Conservation (phyloP, 35 echinoderm and acorn worm genomes). For the Heliocidaris tuberculata region DNA sequence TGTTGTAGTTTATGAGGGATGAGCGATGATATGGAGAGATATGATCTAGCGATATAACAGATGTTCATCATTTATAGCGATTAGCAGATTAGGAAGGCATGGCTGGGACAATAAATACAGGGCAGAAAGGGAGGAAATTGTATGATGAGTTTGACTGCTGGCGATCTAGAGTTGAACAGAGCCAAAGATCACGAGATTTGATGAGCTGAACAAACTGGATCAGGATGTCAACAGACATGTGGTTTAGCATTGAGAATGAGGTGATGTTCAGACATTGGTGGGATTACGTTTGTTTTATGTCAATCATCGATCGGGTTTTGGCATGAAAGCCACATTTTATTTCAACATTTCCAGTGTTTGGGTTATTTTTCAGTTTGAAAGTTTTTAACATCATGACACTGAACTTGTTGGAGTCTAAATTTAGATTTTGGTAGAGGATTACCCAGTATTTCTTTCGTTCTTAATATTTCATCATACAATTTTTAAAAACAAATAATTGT, state of each 20-base stretch:
- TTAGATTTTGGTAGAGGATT: no score
- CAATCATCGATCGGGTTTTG: not conserved
- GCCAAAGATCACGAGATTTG: slow-evolving; percentile 8
- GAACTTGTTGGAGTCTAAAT: no score
- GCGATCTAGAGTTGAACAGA: not conserved
- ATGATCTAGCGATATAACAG: not conserved
- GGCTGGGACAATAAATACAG: not conserved
- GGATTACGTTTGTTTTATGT: not conserved
- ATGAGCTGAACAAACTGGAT: slow-evolving; percentile 16
- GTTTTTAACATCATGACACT: no score
- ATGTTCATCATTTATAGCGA: slow-evolving; percentile 1
- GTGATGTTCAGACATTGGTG: not conserved
- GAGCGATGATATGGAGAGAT: not conserved
- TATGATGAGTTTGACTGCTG: slow-evolving; percentile 1
- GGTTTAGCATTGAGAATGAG: not conserved
- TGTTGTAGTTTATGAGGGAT: not conserved
- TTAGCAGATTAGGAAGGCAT: not conserved
- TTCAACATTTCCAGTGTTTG: no score
- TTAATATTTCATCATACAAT: no score
- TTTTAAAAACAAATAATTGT: no score
- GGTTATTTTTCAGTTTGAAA: no score
- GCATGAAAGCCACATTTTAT: no score
- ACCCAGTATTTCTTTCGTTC: no score
- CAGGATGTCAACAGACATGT: slow-evolving; percentile 16
- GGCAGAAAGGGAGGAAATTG: not conserved